These are phyloP conservation scores for Exocentrus adspersus DNA, from an alignment of 2,888 invertebrate species.

Conservation along the genomic window DNA sequence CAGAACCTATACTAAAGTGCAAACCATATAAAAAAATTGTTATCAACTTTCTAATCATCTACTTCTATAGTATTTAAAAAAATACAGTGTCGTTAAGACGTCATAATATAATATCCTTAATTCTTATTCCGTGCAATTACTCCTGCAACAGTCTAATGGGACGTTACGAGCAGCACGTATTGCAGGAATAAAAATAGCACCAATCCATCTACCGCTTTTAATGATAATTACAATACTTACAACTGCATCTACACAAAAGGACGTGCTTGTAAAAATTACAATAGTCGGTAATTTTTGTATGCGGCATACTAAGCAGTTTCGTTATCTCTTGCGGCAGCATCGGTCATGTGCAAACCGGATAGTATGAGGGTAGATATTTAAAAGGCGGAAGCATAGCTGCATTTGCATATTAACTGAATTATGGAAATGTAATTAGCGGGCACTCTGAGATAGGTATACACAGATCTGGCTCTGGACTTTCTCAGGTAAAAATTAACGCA, in stretches of 20 bases:
- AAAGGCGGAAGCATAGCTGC: conserved; percentile 58
- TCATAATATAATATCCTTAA: too few species aligned
- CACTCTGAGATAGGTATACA: conserved; percentile 26
- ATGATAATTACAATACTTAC: neutral
- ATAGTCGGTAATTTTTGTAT: conserved; percentile 31
- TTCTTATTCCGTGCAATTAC: too few species aligned
- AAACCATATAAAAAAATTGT: too few species aligned
- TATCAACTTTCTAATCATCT: too few species aligned
- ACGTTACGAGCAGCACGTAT: neutral
- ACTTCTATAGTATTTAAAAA: too few species aligned
- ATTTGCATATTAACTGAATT: conserved; percentile 66
- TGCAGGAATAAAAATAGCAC: neutral
- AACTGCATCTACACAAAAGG: neutral
- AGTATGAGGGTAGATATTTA: conserved; percentile 50
- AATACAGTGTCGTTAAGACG: too few species aligned
- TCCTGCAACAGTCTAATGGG: neutral
- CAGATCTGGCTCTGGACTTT: too few species aligned
- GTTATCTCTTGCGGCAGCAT: conserved; percentile 21
- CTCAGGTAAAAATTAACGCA: too few species aligned
- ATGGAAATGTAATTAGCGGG: conserved; percentile 64
- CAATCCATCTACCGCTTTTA: neutral
- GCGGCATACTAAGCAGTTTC: conserved; percentile 18
- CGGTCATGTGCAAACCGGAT: conserved; percentile 19
- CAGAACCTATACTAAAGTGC: too few species aligned
- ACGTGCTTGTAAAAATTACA: conserved; percentile 54